Evolutionary conservation across 2,888 invertebrate genomes (phyloP).

Genomic region (Hirudinaria manillensis): DNA sequence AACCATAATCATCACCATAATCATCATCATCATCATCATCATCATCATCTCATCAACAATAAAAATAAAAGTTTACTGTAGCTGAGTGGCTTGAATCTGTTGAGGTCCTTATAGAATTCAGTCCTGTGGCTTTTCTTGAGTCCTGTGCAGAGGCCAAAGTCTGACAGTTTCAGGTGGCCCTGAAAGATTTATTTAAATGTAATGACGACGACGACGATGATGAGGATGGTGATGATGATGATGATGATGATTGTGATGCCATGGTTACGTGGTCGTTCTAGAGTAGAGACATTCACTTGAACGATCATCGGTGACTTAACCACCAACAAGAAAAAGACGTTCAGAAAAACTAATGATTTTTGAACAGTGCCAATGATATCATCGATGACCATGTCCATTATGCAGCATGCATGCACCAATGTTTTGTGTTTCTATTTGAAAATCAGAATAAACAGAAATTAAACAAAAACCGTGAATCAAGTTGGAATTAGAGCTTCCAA

Average conservation of each 20-base stretch:
- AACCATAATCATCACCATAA: too few species aligned
- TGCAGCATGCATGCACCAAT: too few species aligned
- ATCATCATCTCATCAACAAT: not conserved
- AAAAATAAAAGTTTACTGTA: constrained; percentile 67
- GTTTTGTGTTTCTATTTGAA: too few species aligned
- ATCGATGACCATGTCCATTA: too few species aligned
- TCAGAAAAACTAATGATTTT: too few species aligned
- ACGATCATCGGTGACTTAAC: too few species aligned
- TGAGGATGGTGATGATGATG: too few species aligned
- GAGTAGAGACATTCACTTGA: not conserved
- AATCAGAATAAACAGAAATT: too few species aligned
- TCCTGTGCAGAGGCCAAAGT: constrained; percentile 97
- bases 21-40: not conserved
- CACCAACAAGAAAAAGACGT: too few species aligned
- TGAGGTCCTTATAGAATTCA: constrained; percentile 88
- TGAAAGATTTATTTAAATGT: constrained; percentile 39
- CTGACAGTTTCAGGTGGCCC: constrained; percentile 94
- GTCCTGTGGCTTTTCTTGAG: constrained; percentile 97
- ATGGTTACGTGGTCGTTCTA: not conserved
- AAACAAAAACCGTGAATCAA: too few species aligned
- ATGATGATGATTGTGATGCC: not conserved
- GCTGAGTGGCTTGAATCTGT: constrained; percentile 71
- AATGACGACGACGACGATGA: not conserved
- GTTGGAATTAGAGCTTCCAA: too few species aligned
- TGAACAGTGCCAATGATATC: too few species aligned